phyloP scores from a whole-genome alignment of 2,113 vertebrate species.

The Lagopus leucura region DNA sequence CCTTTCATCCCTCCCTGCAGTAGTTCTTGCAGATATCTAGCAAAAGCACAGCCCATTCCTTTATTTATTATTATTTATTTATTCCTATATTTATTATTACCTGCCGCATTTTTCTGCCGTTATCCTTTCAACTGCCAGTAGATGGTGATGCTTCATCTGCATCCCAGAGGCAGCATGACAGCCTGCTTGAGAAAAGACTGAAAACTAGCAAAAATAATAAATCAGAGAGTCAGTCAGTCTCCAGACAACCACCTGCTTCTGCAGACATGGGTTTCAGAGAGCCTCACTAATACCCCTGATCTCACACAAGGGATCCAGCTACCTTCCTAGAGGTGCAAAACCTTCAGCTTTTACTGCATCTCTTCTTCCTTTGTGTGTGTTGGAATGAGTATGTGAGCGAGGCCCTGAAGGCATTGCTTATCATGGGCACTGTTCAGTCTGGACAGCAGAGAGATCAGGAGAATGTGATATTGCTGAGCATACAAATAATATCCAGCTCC shows the following conservation, averaged over 20 bases:
- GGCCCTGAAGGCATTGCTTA: neutral
- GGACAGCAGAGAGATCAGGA: neutral
- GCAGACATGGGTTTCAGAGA: neutral
- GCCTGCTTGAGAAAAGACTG: neutral
- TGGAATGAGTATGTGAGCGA: neutral
- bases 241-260: neutral
- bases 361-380: neutral
- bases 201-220: neutral
- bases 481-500: neutral
- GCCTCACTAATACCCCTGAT: neutral
- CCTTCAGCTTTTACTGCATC: neutral
- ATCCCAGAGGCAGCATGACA: neutral
- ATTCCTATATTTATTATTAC: too few relatives aligned
- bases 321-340: neutral
- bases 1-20: neutral
- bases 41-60: neutral
- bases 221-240: neutral
- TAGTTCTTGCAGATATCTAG: accelerated
- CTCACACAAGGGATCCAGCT: neutral
- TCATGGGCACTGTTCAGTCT: neutral
- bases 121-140: conserved; percentile 40
- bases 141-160: conserved; percentile 47
- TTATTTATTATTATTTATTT: too few relatives aligned
- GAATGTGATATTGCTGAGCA: neutral
- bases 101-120: neutral